Evolutionary conservation across 2,113 vertebrate species (phyloP).

Genomic region (Clarias magur): DNA sequence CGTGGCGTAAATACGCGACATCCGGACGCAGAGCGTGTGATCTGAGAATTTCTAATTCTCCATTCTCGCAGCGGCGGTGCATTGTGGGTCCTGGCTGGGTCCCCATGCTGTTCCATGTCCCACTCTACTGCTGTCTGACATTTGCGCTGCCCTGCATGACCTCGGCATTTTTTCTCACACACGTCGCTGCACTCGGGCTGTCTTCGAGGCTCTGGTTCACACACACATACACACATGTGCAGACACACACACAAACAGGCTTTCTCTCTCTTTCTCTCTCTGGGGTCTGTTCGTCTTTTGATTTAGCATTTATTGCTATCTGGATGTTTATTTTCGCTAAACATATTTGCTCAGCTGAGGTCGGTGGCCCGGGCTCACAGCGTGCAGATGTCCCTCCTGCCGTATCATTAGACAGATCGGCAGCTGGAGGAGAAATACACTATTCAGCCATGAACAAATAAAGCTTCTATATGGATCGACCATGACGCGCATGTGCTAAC

Average conservation of each 20-base stretch:
- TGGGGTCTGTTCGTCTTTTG: constrained; percentile 40
- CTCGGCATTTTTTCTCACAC: constrained; percentile 51
- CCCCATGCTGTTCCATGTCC: constrained; percentile 24
- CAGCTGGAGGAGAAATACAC: constrained; percentile 2
- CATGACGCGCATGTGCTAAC: background rate
- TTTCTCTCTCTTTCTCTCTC: constrained; percentile 16
- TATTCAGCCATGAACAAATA: background rate
- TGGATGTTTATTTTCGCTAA: constrained; percentile 53
- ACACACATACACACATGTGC: constrained; percentile 27
- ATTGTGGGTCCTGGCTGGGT: constrained; percentile 18
- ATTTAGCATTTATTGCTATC: constrained; percentile 50
- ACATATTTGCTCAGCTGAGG: constrained; percentile 57
- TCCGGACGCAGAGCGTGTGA: background rate
- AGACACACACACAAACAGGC: constrained; percentile 38
- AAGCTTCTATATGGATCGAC: background rate
- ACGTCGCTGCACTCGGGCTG: constrained; percentile 10
- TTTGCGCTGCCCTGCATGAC: constrained; percentile 29
- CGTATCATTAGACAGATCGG: background rate
- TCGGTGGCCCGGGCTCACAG: constrained; percentile 35
- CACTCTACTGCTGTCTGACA: constrained; percentile 32
- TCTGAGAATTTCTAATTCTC: background rate
- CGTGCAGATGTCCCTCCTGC: constrained; percentile 21
- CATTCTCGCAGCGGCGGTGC: background rate
- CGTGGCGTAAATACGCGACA: too few relatives aligned
- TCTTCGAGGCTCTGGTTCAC: constrained; percentile 3